A percentile compares a stretch with the other conserved stretches of the same genome.
Evolutionary conservation across 2,797 vertebrate species (phyloP).

Genomic region (Emydoidea blandingii): DNA sequence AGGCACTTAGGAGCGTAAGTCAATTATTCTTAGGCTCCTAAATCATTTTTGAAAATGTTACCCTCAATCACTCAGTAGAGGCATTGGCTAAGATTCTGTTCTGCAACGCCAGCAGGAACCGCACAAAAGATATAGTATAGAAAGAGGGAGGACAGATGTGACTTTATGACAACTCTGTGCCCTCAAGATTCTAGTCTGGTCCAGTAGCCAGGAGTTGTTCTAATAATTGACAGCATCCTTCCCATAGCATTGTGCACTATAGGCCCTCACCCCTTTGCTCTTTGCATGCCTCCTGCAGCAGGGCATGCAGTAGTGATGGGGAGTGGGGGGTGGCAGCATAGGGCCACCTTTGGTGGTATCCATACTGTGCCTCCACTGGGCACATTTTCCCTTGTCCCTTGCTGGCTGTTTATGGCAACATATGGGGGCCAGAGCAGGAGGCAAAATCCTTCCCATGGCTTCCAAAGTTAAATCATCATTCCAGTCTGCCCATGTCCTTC

Average conservation of each 20-base stretch:
- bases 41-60: neutral
- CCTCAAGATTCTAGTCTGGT: neutral
- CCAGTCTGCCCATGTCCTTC: neutral
- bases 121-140: neutral
- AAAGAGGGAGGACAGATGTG: fast-evolving
- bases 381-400: neutral
- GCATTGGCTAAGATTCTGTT: neutral
- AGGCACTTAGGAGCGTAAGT: neutral
- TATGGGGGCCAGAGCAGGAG: neutral
- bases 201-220: neutral
- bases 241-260: neutral
- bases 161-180: neutral
- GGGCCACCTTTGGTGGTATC: neutral
- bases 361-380: fast-evolving
- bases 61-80: neutral
- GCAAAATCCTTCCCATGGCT: neutral
- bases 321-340: no score
- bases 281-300: neutral
- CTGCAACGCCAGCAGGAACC: neutral
- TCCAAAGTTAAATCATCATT: neutral
- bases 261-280: neutral
- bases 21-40: neutral
- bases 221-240: neutral
- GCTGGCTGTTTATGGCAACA: neutral
- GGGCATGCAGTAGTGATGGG: neutral